Base-by-base conservation (phyloP, 2,888 invertebrate genomes). In the Agapetus fuscipes region DNA sequence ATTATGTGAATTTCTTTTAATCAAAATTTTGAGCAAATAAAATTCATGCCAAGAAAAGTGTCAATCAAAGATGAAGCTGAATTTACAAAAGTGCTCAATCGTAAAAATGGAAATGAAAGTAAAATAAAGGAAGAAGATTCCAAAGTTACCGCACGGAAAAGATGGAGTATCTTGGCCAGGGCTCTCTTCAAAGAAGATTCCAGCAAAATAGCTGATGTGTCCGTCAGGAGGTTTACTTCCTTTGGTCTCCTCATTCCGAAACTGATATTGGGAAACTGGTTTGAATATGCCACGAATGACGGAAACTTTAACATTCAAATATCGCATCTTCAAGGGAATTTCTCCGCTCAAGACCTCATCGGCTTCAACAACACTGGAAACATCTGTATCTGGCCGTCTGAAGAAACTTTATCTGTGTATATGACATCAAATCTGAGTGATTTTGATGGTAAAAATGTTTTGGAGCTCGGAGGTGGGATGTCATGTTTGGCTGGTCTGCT, bases 381-480 rank as follows among this genome's bases (percentile, higher is more conserved):
- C 58, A 74, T 85, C 5, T 82, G 83, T 58, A 77, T 84, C 3
- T 84, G 84, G 84, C 83, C 83, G 10, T 83, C 83, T 1, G 84
- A 84, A 59, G 83, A 84, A 58, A 78, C 83, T 3, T 58, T 85
- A 33, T 76, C 80, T 3, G 79, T 80, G 50, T 80, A 80, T 53
- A 63, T 76, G 30, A 64, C 85, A 38, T 71, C 76, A 49, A 78
- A 85, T 55, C 59, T 71, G 34, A 54, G 64, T n/a, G 58, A 74
- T 27, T 85, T 84, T 58, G 62, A 71, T n/a, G 71, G 71, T 45
- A 80, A 79, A 56, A 71, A 65, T 54, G 75, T 88, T 16, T 65
- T 85, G 51, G 88, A 88, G 58, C 62, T 88, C 29, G 88, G 88
- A 2, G 87, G 87, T 12, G 88, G 88, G 3, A 87, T 88, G 82